Conservation (phyloP, 2,113 vertebrate genomes). For the Anoplopoma fimbria region DNA sequence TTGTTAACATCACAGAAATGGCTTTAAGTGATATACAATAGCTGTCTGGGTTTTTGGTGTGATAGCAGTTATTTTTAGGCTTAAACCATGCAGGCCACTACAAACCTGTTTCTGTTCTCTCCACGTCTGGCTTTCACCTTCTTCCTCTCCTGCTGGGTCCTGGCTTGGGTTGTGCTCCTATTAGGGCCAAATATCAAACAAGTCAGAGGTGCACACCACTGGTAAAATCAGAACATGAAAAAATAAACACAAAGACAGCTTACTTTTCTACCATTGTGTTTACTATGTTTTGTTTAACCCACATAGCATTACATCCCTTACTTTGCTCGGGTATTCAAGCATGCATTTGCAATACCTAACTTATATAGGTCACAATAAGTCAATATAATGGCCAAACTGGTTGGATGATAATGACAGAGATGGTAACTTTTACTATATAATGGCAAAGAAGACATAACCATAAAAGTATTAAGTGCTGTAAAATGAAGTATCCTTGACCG, state of each 20-base stretch:
- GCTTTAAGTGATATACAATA: neutral
- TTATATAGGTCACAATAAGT: neutral
- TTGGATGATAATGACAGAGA: neutral
- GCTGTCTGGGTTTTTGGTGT: neutral
- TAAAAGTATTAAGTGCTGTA: neutral
- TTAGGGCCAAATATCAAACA: conserved; percentile 81
- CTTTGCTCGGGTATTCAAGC: neutral
- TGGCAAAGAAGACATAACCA: no score
- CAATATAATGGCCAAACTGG: neutral
- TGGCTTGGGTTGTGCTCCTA: conserved; percentile 83
- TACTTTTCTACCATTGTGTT: neutral
- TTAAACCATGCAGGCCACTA: neutral
- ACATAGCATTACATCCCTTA: no score
- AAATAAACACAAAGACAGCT: neutral
- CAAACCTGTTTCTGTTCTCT: conserved; percentile 80
- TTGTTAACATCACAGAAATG: neutral
- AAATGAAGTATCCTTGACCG: neutral
- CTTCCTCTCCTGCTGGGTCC: conserved; percentile 87
- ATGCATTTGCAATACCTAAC: neutral
- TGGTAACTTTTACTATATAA: neutral
- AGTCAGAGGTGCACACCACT: conserved; percentile 61
- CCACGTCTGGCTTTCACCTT: conserved; percentile 78
- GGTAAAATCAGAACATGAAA: neutral
- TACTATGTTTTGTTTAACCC: neutral
- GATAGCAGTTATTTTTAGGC: no score